Evolutionary conservation across 2,797 vertebrate genomes (phyloP), one percentile per base, ranked within the genome.

Genomic region (Typhlichthys eigenmanni): DNA sequence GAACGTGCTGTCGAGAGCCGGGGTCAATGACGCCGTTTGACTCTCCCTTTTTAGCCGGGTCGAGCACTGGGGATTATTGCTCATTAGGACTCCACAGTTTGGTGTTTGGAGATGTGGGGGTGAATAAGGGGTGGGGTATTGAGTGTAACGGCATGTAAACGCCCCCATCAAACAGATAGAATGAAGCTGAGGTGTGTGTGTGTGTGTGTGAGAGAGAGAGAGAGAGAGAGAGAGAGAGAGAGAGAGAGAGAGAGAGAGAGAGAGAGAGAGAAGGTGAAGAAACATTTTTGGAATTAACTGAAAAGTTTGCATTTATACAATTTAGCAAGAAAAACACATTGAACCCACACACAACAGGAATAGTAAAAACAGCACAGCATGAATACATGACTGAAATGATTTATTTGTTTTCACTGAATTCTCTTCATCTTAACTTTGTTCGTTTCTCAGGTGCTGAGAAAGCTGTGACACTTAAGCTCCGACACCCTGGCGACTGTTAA

Each of bases 51-150:
- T 76, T 72, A 76, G 77, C 57, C 5, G 49, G 62, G 71, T 67
- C 11, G 59, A 74, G 71, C 83, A 80, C 16, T 49, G 62, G 75
- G 81, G 82, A 86, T 88, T 87, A 86, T 83, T 79, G 64, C 76
- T 85, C 83, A 88, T 90, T 88, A 87, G 80, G 78, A 78, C 69
- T 82, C 89, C 78, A 79, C 78, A 79, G 61, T 78, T 85, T 64
- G 55, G 69, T 78, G 75, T 87, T 76, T 82, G 53, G 74, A 76
- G 52, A 68, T 66, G 69, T 64, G 59, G 63, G 58, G 47, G 38
- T 19, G 4, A 55, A 43, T 34, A 14, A 24, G 29, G 11, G 45
- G 12, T n/a, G 12, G 4, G 49, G 50, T 16, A 19, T 46, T 10
- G 43, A 52, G 60, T 8, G 47, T 64, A 5, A 59, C 2, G 29